A percentile compares a stretch with the other conserved stretches of the same genome.
phyloP scores from a whole-genome alignment of 2,113 vertebrate species.

The Delphinus delphis region DNA sequence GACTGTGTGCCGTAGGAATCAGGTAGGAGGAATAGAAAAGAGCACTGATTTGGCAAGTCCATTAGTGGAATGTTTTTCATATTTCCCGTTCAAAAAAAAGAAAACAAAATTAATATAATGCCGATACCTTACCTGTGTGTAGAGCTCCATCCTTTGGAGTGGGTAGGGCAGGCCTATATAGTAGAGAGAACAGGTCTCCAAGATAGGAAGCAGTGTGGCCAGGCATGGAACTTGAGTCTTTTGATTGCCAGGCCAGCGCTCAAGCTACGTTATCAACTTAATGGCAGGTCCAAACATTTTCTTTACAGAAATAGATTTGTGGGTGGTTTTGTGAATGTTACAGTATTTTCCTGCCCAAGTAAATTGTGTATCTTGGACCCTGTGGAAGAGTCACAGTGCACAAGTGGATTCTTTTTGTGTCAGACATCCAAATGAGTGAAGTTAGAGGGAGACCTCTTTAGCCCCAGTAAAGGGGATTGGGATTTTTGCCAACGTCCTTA shows the following conservation, averaged over 20 bases:
- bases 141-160: neutral
- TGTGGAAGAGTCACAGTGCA: neutral
- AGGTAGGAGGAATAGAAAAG: neutral
- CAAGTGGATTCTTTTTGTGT: constrained; percentile 22
- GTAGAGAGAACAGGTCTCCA: neutral
- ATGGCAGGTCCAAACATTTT: constrained; percentile 42
- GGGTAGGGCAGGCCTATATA: neutral
- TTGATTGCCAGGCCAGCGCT: neutral
- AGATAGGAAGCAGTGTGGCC: neutral
- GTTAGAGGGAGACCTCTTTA: neutral
- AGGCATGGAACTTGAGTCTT: neutral
- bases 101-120: neutral
- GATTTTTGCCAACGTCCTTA: neutral
- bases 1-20: neutral
- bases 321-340: constrained; percentile 45
- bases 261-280: neutral
- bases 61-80: neutral
- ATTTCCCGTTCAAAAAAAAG: neutral
- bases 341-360: constrained; percentile 52
- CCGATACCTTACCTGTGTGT: neutral
- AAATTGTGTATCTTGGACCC: constrained; percentile 53
- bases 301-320: constrained; percentile 51
- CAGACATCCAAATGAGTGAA: neutral
- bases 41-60: neutral
- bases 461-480: neutral